Evolutionary conservation across 2,113 vertebrate genomes (phyloP), one percentile per base, ranked within the genome.

Genomic region (Bubo scandiacus): DNA sequence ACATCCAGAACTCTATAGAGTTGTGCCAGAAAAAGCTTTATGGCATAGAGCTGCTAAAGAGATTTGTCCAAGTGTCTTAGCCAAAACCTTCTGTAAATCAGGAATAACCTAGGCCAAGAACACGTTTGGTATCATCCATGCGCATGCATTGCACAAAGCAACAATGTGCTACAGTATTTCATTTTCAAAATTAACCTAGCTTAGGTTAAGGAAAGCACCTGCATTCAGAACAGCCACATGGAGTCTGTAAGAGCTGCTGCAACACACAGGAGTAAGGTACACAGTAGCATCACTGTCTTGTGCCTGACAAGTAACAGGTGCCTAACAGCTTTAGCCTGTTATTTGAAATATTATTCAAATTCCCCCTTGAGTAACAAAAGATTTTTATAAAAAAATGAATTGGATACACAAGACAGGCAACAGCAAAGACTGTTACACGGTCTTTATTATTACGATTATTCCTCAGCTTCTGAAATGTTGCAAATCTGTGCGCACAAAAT

Each of bases 281-380:
- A 1, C 1, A 23, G 54, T 1, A 36, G 34, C 3, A 17, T 6
- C n/a, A 42, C 15, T 20, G 10, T 12, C 59, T 80, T 20, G 7
- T 26, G 40, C 36, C 47, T 57, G 29, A 63, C 25, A 58, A 72
- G 10, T 27, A 73, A 68, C n/a, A 65, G 40, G 40, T 81, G 26
- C 11, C 27, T n/a, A 71, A 29, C 17, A 75, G 32, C 52, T 68
- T 47, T 4, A 27, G 4, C 9, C 51, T 3, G 5, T 38, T 55
- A 75, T 21, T 11, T 72, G n/a, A 92, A 88, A 30, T 23, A 52
- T 7, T 59, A 72, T 10, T 73, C 59, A 43, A 66, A 81, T 66
- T 43, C 14, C 19, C 27, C 66, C 21, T 15, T 18, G 4, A 80
- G 26, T 18, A 90, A 81, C 14, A 51, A 22, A 74, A 26, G 1